These are phyloP conservation scores for Turritopsis dohrnii DNA, from an alignment of 30 jellyfish, hydroid and myxozoan genomes.

Conservation along the genomic window DNA sequence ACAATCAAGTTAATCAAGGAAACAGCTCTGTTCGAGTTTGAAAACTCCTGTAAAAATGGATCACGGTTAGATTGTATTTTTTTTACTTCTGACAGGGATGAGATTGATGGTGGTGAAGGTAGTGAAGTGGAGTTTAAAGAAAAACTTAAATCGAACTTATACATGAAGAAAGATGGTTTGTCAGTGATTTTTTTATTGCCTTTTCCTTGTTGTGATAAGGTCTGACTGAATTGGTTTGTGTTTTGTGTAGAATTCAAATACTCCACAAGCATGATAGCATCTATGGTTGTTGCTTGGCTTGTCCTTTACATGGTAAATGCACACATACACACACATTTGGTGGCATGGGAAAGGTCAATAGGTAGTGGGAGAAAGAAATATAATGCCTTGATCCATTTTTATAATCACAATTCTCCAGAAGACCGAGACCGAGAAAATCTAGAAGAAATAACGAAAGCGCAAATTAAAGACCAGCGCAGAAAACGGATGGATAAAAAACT, in stretches of 20 bases:
- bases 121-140: neutral
- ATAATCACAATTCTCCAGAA: no score
- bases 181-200: neutral
- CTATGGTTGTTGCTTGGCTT: constrained; percentile 15
- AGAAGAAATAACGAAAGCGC: no score
- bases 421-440: no score
- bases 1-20: no score
- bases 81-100: neutral
- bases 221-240: neutral
- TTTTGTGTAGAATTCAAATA: constrained; percentile 16
- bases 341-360: neutral
- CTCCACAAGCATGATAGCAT: constrained; percentile 20
- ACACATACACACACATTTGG: neutral
- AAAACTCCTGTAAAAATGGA: no score
- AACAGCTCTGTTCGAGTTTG: no score
- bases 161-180: neutral
- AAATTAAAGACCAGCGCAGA: no score
- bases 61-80: neutral
- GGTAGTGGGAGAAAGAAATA: neutral
- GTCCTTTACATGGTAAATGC: constrained; percentile 16
- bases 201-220: neutral
- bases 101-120: neutral
- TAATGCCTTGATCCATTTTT: neutral
- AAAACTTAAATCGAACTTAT: neutral
- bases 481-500: no score